Evolutionary conservation across 2,797 vertebrate genomes (phyloP).

Genomic region (Labeo calbasu): DNA sequence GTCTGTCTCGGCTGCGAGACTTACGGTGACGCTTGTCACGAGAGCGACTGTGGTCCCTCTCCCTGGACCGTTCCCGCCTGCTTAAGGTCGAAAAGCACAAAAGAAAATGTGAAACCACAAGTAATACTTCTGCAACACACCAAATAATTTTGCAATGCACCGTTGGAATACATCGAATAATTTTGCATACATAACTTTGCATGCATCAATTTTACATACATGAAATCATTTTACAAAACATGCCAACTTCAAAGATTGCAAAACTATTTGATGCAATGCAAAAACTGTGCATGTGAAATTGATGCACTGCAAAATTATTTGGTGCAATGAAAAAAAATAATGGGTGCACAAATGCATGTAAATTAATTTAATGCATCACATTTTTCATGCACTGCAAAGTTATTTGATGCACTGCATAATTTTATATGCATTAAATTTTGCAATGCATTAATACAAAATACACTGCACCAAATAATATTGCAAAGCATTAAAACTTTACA

Average conservation of each 20-base stretch:
- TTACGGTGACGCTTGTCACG: constrained; percentile 97
- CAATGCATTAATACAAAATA: not conserved
- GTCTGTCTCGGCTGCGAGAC: constrained; percentile 96
- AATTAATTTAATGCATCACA: not conserved
- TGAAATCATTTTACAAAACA: not conserved
- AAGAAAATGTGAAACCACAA: not conserved
- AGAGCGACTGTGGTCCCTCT: constrained; percentile 98
- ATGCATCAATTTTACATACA: not conserved
- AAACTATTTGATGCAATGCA: not conserved
- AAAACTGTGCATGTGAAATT: too few species aligned
- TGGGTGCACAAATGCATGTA: not conserved
- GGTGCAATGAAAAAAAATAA: not conserved
- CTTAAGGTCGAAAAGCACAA: constrained; percentile 70
- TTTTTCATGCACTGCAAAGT: too few species aligned
- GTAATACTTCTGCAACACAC: not conserved
- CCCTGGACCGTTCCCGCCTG: constrained; percentile 97
- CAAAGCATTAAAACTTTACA: not conserved
- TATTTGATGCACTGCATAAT: too few species aligned
- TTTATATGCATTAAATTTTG: not conserved
- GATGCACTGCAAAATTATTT: not conserved
- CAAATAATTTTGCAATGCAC: not conserved
- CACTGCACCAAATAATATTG: not conserved
- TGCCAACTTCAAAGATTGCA: not conserved
- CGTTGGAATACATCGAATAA: too few species aligned
- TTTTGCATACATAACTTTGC: not conserved